Evolutionary conservation across 2,113 vertebrate species (phyloP), one percentile per base, ranked within the genome.

Genomic region (Periophthalmus modestus): DNA sequence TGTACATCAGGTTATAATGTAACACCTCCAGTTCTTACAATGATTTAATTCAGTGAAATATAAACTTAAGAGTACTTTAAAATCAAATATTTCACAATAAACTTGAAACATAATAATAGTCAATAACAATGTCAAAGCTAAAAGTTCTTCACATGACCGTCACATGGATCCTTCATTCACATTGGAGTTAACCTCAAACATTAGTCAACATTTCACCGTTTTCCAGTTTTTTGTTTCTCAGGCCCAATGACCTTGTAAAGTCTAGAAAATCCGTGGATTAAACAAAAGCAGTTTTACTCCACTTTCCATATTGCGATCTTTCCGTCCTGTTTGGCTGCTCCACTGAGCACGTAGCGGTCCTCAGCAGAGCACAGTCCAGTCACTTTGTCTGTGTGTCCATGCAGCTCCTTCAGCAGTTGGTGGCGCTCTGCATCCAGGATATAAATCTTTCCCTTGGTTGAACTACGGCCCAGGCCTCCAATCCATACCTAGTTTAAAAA

Each of bases 301-400:
- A 95, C 96, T 52, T 96, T 98, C 98, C 98, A 99, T 83, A 99
- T 99, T 73, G 96, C 97, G 1, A 99, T 92, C 87, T 99, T 99
- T 1, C 97, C 98, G 5, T 99, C 98, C 0, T 93, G 92, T 4
- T 79, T 86, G 0, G 94, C 97, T 0, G 96, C 95, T 11, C 98
- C 97, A 0, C 97, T 99, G 48, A 99, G 95, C 75, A 98, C 91
- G 0, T 99, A 99, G 1, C 97, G 91, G 82, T 98, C 95, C 88
- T 99, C 97, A 0, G 97, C 96, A 0, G 96, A 97, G 89, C 96
- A 98, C 57, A 99, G 91, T 0, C 96, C 92, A 69, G 77, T 92
- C 71, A 98, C 97, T 0, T 82, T 69, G 57, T 96, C 96, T 0
- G 21, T 7, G 7, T 99, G 98, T 0, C 96, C 97, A 0, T 95